These are phyloP conservation scores for Struthio camelus DNA, from an alignment of 2,113 vertebrate species.

Conservation along the genomic window DNA sequence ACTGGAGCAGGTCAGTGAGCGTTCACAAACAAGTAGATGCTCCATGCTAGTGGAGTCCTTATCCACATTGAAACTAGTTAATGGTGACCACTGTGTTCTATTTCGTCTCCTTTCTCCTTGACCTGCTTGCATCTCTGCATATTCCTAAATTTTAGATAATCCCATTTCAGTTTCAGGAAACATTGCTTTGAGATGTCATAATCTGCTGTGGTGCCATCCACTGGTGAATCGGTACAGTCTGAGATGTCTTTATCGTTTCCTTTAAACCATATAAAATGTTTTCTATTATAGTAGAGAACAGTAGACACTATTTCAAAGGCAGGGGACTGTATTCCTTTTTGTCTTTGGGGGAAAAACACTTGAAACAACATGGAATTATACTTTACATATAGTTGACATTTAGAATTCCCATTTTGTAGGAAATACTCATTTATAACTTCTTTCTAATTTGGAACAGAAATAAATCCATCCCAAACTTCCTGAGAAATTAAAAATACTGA, in stretches of 20 bases:
- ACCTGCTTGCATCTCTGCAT: not conserved
- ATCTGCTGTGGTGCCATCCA: not conserved
- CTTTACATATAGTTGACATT: not conserved
- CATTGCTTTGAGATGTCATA: not conserved
- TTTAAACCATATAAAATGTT: not conserved
- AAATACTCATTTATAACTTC: not conserved
- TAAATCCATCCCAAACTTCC: not conserved
- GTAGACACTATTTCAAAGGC: not conserved
- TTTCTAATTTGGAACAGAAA: not conserved
- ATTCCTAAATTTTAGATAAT: not conserved
- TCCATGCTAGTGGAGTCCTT: not conserved
- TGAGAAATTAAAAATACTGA: not conserved
- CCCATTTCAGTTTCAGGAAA: not conserved
- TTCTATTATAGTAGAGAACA: not conserved
- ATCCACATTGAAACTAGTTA: not conserved
- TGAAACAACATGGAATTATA: not conserved
- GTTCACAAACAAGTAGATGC: not conserved
- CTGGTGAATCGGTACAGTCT: not conserved
- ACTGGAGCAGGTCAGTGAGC: not conserved
- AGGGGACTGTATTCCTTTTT: not conserved
- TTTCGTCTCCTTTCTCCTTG: not conserved
- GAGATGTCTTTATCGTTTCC: not conserved
- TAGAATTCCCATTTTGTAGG: not conserved
- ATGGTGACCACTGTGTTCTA: not conserved
- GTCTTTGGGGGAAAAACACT: not conserved